phyloP scores from a whole-genome alignment of 2,888 invertebrate species.

The Coelinius sp. region DNA sequence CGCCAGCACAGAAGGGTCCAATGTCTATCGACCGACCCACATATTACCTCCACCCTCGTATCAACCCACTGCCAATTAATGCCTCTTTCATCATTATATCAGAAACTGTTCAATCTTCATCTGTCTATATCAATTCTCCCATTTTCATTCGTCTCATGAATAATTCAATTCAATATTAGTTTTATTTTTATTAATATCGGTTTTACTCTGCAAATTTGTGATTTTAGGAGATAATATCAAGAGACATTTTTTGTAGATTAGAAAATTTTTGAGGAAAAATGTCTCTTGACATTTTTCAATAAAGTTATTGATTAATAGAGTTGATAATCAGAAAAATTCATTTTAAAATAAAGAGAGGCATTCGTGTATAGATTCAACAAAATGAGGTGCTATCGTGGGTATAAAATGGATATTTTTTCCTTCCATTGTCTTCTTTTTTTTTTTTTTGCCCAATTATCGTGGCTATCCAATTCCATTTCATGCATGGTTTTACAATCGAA shows the following conservation, averaged over 20 bases:
- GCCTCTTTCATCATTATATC: neutral
- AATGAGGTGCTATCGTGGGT: neutral
- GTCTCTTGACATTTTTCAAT: too few species aligned
- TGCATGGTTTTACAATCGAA: too few species aligned
- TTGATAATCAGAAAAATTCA: too few species aligned
- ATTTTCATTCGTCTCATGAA: too few species aligned
- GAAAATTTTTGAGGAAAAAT: constrained; percentile 8
- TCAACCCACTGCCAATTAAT: constrained; percentile 56
- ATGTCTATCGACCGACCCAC: constrained; percentile 61
- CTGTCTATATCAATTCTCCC: too few species aligned
- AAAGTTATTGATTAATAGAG: too few species aligned
- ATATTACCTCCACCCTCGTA: constrained; percentile 54
- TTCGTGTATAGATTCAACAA: constrained; percentile 2
- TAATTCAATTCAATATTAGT: too few species aligned
- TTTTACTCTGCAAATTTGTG: too few species aligned
- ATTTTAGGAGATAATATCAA: too few species aligned
- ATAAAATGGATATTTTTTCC: constrained; percentile 6
- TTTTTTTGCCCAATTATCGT: constrained; percentile 1
- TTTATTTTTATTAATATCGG: too few species aligned
- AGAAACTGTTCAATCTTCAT: neutral
- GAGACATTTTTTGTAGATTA: too few species aligned
- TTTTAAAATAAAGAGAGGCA: constrained; percentile 1
- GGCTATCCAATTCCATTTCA: neutral
- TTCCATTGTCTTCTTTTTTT: neutral
- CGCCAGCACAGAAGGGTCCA: constrained; percentile 21